These are phyloP conservation scores for Diorhabda sublineata DNA, from an alignment of 1,140 invertebrate species.

Conservation along the genomic window DNA sequence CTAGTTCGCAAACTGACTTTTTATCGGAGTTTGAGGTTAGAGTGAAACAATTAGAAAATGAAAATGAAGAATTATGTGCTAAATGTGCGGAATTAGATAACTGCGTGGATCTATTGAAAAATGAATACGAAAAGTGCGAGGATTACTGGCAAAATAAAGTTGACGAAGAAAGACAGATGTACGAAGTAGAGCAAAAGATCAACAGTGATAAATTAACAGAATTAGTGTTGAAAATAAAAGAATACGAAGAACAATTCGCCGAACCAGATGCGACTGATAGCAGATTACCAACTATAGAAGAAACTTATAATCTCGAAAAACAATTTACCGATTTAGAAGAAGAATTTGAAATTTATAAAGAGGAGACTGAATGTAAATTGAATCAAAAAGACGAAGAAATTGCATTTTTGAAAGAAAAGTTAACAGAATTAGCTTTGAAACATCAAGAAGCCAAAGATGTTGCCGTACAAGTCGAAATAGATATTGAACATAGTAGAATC, in stretches of 20 bases:
- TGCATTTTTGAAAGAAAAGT: conserved; percentile 50
- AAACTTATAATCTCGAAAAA: conserved; percentile 68
- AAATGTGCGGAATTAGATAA: conserved; percentile 64
- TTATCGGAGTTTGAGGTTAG: conserved; percentile 24
- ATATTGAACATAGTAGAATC: conserved; percentile 27
- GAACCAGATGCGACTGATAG: conserved; percentile 45
- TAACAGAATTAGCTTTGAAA: conserved; percentile 41
- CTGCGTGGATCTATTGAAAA: conserved; percentile 66
- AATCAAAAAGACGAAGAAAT: conserved; percentile 55
- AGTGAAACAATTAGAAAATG: conserved; percentile 38
- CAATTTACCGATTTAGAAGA: conserved; percentile 68
- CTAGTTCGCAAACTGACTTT: conserved; percentile 25
- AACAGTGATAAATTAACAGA: conserved; percentile 74
- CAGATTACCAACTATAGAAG: conserved; percentile 70
- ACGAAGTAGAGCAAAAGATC: conserved; percentile 70
- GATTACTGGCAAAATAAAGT: conserved; percentile 79
- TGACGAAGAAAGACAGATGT: conserved; percentile 70
- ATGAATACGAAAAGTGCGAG: conserved; percentile 78
- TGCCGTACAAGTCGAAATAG: conserved; percentile 30
- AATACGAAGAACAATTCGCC: conserved; percentile 75
- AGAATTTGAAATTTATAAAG: conserved; percentile 59
- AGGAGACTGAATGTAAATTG: conserved; percentile 48
- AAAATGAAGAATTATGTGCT: conserved; percentile 52
- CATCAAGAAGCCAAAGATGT: conserved; percentile 29
- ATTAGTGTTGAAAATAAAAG: conserved; percentile 67